Percentiles rank a stretch among this genome's conserved stretches.
phyloP scores from a whole-genome alignment of 2,797 vertebrate species.

The Micrastur ruficollis region DNA sequence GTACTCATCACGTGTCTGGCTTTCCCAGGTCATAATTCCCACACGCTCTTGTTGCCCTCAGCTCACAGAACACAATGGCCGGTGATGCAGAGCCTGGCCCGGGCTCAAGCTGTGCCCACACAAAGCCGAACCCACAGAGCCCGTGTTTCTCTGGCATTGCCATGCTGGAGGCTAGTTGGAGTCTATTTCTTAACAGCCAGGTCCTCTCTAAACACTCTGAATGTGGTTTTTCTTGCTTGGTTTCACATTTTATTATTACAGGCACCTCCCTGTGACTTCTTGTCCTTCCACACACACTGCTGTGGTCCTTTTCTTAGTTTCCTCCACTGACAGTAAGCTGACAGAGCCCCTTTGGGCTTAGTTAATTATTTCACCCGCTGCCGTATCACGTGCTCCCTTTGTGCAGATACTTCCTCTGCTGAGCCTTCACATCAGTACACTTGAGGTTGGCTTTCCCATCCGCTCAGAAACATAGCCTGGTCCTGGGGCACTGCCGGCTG shows the following conservation, averaged over 20 bases:
- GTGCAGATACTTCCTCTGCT: not conserved
- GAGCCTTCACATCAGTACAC: rapidly evolving
- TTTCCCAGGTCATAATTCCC: not conserved
- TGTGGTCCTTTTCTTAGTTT: not conserved
- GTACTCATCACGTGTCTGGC: not conserved
- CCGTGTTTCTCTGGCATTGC: not conserved
- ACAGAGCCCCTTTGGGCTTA: not conserved
- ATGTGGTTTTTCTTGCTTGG: not conserved
- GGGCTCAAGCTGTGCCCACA: not conserved
- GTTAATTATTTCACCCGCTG: not conserved
- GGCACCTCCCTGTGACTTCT: not conserved
- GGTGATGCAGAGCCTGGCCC: not conserved
- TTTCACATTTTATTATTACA: not conserved
- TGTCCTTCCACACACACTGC: rapidly evolving
- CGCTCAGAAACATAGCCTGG: rapidly evolving
- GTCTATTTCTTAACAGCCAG: not conserved
- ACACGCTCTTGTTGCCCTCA: rapidly evolving
- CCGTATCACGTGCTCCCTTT: not conserved
- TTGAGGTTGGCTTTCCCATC: not conserved
- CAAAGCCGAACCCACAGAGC: not conserved
- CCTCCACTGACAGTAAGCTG: not conserved
- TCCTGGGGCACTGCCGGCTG: not conserved
- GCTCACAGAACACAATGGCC: not conserved
- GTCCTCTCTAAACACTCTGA: not conserved
- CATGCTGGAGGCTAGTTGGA: too few relatives aligned